A percentile compares a stretch with the other conserved stretches of the same genome.
Evolutionary conservation across 2,113 vertebrate genomes (phyloP).

Genomic region (Corydoras maculifer): DNA sequence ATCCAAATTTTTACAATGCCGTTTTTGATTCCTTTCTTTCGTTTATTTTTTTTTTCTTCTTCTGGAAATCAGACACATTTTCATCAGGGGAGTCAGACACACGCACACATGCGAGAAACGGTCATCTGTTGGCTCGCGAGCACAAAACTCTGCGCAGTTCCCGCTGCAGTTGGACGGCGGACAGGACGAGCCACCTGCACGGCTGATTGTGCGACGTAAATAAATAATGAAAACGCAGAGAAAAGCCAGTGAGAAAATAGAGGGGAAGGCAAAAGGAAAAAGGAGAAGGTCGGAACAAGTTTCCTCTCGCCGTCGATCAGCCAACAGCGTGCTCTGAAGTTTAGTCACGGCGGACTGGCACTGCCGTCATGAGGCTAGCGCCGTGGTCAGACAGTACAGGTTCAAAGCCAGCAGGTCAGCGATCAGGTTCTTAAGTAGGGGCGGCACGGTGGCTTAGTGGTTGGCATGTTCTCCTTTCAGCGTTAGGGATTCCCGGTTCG

Average conservation of each 20-base stretch:
- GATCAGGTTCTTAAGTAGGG: too few relatives aligned
- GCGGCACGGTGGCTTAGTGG: too few relatives aligned
- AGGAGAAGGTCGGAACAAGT: constrained; percentile 30
- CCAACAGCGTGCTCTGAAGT: neutral
- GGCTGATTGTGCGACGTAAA: constrained; percentile 50
- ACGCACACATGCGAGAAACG: constrained; percentile 38
- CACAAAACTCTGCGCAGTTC: neutral
- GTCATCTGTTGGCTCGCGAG: neutral
- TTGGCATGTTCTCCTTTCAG: too few relatives aligned
- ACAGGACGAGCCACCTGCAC: constrained; percentile 62
- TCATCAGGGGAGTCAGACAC: constrained; percentile 37
- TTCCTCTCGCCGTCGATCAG: neutral
- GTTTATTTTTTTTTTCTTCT: neutral
- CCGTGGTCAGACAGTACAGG: too few relatives aligned
- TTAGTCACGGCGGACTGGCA: neutral
- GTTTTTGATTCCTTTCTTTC: neutral
- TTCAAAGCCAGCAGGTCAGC: too few relatives aligned
- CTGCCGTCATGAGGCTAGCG: too few relatives aligned
- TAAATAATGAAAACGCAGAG: neutral
- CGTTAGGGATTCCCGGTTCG: too few relatives aligned
- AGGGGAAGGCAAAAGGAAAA: constrained; percentile 11
- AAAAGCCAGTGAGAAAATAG: constrained; percentile 6
- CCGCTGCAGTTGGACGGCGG: constrained; percentile 54
- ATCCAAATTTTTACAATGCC: constrained; percentile 1
- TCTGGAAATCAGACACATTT: constrained; percentile 3